A percentile compares a stretch with the other conserved stretches of the same genome.
These are phyloP conservation scores for Steinernema khuongi DNA, from an alignment of 1,140 invertebrate genomes.

Conservation along the genomic window DNA sequence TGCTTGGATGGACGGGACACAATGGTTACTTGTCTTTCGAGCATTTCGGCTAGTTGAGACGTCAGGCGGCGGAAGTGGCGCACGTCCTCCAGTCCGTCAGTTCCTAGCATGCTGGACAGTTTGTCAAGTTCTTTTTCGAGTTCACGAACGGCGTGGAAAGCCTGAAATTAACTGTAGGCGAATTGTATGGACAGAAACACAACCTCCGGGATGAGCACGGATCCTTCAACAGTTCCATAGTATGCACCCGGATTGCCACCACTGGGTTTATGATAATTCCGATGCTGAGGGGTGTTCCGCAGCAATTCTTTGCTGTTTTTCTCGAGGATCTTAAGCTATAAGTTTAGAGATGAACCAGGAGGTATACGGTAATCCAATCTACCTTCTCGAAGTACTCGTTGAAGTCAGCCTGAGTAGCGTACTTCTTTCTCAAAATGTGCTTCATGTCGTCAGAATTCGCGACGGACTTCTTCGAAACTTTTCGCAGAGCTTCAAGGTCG, in stretches of 20 bases:
- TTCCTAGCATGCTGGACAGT: background rate
- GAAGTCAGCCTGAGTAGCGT: background rate
- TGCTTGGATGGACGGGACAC: background rate
- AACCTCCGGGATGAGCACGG: background rate
- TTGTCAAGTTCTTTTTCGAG: background rate
- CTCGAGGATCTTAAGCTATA: background rate
- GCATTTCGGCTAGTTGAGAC: background rate
- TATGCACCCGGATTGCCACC: no score
- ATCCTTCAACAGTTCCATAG: conserved; percentile 1
- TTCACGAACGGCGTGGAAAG: background rate
- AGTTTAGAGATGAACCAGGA: background rate
- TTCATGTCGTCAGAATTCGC: background rate
- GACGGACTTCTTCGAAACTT: background rate
- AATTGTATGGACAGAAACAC: background rate
- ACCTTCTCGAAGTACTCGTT: background rate
- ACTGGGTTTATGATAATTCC: no score
- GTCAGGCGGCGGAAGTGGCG: background rate
- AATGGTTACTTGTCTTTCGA: background rate
- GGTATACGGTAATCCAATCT: background rate
- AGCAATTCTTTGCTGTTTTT: background rate
- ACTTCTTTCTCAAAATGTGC: background rate
- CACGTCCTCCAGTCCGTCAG: background rate
- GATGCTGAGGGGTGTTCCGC: no score
- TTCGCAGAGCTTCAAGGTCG: background rate
- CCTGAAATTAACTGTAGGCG: background rate